Conservation (phyloP, 2,888 invertebrate genomes). For the Diaperis boleti region DNA sequence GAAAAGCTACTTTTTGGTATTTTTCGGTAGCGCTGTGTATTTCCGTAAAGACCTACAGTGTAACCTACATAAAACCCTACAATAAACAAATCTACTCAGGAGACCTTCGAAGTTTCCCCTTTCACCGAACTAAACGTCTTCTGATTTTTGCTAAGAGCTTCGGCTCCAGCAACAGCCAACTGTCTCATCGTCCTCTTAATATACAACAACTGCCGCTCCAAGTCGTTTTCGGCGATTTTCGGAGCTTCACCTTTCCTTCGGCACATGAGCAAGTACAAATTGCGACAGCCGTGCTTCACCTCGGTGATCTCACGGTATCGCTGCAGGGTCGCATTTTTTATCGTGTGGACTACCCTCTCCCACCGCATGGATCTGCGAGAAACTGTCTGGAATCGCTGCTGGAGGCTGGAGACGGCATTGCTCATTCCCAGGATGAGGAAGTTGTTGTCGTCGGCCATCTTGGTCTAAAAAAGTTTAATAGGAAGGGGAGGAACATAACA, state of each 20-base stretch:
- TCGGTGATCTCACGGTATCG: constrained; percentile 71
- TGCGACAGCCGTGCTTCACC: constrained; percentile 71
- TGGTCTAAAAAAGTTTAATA: constrained; percentile 55
- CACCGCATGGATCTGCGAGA: constrained; percentile 71
- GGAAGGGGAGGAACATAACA: neutral
- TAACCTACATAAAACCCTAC: too few species aligned
- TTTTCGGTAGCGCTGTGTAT: too few species aligned
- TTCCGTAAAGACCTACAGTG: too few species aligned
- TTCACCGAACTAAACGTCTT: constrained; percentile 20
- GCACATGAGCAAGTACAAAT: constrained; percentile 73
- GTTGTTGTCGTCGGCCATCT: constrained; percentile 71
- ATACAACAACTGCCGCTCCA: constrained; percentile 71
- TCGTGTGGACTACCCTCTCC: constrained; percentile 71
- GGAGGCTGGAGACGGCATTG: constrained; percentile 71
- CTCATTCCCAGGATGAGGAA: constrained; percentile 73
- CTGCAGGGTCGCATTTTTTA: constrained; percentile 69
- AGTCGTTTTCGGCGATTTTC: constrained; percentile 65
- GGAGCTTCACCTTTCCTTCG: constrained; percentile 65
- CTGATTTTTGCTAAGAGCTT: neutral
- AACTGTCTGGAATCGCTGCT: constrained; percentile 71
- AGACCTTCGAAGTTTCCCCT: constrained; percentile 12
- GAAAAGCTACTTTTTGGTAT: too few species aligned
- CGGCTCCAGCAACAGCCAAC: neutral
- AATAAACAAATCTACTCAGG: neutral
- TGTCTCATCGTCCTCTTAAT: constrained; percentile 72